A percentile compares a stretch with the other conserved stretches of the same genome.
Evolutionary conservation across 2,113 vertebrate species (phyloP).

Genomic region (Hydrochoerus hydrochaeris): DNA sequence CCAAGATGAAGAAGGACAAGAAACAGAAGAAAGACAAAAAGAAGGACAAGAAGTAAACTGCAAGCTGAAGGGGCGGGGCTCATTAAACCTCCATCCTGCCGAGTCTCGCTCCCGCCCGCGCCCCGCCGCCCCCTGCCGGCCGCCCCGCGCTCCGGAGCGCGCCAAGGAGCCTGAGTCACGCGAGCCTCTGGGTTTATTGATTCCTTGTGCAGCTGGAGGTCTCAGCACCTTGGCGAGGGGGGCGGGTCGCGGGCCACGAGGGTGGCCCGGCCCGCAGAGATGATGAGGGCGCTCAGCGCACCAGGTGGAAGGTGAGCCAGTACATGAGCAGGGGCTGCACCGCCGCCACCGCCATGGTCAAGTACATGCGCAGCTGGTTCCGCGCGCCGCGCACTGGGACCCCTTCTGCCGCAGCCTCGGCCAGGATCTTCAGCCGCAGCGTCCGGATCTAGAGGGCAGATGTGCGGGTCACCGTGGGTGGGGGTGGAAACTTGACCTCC

Average conservation of each 20-base stretch:
- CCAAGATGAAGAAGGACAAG: slow-evolving; percentile 68
- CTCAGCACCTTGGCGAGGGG: slow-evolving; percentile 13
- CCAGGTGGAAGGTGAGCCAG: slow-evolving; percentile 95
- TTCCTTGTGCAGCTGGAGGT: slow-evolving; percentile 36
- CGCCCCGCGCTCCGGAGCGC: neutral
- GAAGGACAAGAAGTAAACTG: neutral
- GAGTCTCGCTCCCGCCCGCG: neutral
- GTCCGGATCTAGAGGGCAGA: slow-evolving; percentile 89
- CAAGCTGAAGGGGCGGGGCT: neutral
- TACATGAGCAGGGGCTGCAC: slow-evolving; percentile 95
- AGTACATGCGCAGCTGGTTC: slow-evolving; percentile 96
- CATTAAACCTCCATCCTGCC: slow-evolving; percentile 7
- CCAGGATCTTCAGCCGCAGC: slow-evolving; percentile 93
- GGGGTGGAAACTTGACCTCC: neutral
- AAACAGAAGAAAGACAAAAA: neutral
- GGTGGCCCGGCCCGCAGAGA: neutral
- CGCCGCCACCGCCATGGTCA: slow-evolving; percentile 94
- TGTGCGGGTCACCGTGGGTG: neutral
- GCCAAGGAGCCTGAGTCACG: neutral
- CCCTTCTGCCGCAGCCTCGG: slow-evolving; percentile 91
- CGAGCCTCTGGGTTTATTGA: slow-evolving; percentile 72
- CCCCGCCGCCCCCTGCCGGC: neutral
- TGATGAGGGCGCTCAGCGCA: slow-evolving; percentile 86
- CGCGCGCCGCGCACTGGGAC: slow-evolving; percentile 89
- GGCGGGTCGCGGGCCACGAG: neutral